Conservation (phyloP, 2,797 vertebrate genomes). For the Gambelia wislizenii region DNA sequence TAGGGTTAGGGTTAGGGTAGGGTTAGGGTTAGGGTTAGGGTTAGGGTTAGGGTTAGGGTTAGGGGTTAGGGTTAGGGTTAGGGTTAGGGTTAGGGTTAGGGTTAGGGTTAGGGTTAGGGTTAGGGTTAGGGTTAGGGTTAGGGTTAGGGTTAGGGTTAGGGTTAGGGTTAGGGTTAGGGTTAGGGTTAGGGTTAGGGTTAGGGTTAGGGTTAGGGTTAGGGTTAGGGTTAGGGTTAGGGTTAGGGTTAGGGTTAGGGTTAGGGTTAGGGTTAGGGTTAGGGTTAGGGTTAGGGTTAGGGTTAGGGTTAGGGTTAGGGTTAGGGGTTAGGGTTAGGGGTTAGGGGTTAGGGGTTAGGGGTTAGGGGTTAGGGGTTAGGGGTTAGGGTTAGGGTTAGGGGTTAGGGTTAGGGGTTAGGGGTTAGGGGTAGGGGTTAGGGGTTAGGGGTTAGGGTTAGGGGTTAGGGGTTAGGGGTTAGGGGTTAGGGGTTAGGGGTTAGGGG, state of each 20-base stretch:
- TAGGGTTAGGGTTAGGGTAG: too few relatives aligned
- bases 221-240: constrained; percentile 25
- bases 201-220: constrained; percentile 29
- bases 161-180: constrained; percentile 29
- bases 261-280: constrained; percentile 27
- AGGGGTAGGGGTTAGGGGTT: constrained; percentile 13
- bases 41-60: constrained; percentile 3
- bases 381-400: constrained; percentile 29
- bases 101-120: constrained; percentile 21
- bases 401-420: constrained; percentile 21
- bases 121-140: constrained; percentile 26
- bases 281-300: constrained; percentile 26
- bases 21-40: neutral
- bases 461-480: too few relatives aligned
- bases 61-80: constrained; percentile 26
- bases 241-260: constrained; percentile 30
- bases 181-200: constrained; percentile 27
- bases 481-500: too few relatives aligned
- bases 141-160: constrained; percentile 24
- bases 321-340: constrained; percentile 23
- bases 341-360: neutral
- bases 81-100: constrained; percentile 23
- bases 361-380: constrained; percentile 3
- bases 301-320: constrained; percentile 23
- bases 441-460: constrained; percentile 18